A percentile compares a stretch with the other conserved stretches of the same genome.
These are phyloP conservation scores for Lepidocolaptes lacrymiger DNA, from an alignment of 2,797 vertebrate species.

Conservation along the genomic window DNA sequence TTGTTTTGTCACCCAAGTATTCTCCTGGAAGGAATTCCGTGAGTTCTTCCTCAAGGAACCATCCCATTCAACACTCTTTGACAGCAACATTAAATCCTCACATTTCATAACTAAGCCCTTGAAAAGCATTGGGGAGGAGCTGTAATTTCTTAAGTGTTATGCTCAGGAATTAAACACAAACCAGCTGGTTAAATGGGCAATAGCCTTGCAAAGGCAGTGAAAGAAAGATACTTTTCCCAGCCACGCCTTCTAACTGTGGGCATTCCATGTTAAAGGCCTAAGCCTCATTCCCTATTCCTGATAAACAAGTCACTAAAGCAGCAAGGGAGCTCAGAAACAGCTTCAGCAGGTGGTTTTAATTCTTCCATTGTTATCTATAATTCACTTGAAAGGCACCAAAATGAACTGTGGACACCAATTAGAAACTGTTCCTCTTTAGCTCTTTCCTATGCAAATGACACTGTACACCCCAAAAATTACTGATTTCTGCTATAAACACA, in stretches of 20 bases:
- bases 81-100: background rate
- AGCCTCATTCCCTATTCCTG: background rate
- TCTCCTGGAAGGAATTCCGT: background rate
- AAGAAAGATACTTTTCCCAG: background rate
- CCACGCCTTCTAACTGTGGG: background rate
- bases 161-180: conserved; percentile 2
- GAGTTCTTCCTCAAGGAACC: background rate
- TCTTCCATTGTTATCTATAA: background rate
- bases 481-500: background rate
- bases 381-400: background rate
- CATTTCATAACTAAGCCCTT: background rate
- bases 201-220: background rate
- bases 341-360: background rate
- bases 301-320: background rate
- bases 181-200: background rate
- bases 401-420: background rate
- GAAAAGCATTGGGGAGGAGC: background rate
- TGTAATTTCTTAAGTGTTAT: background rate
- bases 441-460: background rate
- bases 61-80: background rate
- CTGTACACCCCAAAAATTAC: background rate
- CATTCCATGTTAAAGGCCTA: background rate
- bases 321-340: background rate
- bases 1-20: background rate
- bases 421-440: background rate